Conservation (phyloP, 35 echinoderm and acorn worm genomes). For the Amphiura filiformis region DNA sequence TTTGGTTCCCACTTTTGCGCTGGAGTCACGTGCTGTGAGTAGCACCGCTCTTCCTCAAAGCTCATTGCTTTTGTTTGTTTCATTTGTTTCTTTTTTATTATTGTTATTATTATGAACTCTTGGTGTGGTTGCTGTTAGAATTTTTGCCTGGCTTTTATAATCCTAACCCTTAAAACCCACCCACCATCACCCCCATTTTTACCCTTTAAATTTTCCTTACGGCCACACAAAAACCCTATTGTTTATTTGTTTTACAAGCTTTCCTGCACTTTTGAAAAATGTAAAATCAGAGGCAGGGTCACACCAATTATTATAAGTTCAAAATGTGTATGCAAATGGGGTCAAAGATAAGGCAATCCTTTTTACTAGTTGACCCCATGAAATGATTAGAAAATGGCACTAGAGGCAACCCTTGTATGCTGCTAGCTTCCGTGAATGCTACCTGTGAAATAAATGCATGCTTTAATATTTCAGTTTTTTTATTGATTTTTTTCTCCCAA, state of each 20-base stretch:
- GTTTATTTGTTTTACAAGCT: neutral
- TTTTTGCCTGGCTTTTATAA: neutral
- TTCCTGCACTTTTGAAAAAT: neutral
- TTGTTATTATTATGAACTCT: neutral
- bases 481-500: neutral
- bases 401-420: neutral
- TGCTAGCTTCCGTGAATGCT: neutral
- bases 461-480: neutral
- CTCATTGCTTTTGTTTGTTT: neutral
- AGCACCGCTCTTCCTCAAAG: slow-evolving; percentile 13
- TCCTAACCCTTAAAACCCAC: neutral
- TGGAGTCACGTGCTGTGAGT: slow-evolving; percentile 50
- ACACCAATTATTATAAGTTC: neutral
- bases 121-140: neutral
- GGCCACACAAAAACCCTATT: neutral
- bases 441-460: neutral
- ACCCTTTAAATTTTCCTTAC: neutral
- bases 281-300: slow-evolving; percentile 13
- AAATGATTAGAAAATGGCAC: neutral
- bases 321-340: neutral
- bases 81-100: too few relatives aligned
- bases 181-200: neutral
- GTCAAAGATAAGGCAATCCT: neutral
- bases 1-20: slow-evolving; percentile 20
- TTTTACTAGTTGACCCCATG: neutral